Conservation (phyloP, 2,113 vertebrate genomes). For the Trematocara variabile region DNA sequence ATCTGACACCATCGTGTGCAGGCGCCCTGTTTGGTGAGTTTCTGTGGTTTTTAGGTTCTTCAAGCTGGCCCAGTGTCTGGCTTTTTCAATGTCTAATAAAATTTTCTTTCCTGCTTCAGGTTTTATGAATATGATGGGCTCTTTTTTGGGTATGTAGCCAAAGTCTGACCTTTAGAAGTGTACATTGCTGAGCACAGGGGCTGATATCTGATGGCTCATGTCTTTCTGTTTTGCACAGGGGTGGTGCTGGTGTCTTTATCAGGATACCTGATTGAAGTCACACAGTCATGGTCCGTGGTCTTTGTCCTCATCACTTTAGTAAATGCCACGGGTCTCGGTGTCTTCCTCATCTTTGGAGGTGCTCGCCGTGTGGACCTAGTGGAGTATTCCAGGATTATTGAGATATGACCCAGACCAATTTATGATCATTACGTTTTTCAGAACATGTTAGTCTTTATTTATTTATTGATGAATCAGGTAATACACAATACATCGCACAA, state of each 20-base stretch:
- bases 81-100: background rate
- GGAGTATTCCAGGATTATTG: background rate
- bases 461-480: background rate
- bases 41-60: background rate
- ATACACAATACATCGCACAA: background rate
- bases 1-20: conserved; percentile 86
- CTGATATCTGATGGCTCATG: background rate
- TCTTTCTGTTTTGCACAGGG: conserved; percentile 51
- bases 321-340: conserved; percentile 76
- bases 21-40: conserved; percentile 86
- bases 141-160: conserved; percentile 79
- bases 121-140: conserved; percentile 87
- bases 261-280: conserved; percentile 84
- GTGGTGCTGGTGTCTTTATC: conserved; percentile 82
- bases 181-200: background rate
- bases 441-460: background rate
- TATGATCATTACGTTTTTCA: background rate
- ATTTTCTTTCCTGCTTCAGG: conserved; percentile 65
- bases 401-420: background rate
- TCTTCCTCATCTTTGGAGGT: conserved; percentile 83
- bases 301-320: conserved; percentile 80
- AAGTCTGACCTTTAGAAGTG: background rate
- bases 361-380: conserved; percentile 78
- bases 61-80: background rate
- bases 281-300: conserved; percentile 77